A percentile compares a stretch with the other conserved stretches of the same genome.
These are phyloP conservation scores for Athrips mouffetella DNA, from an alignment of 2,888 invertebrate genomes.

Conservation along the genomic window DNA sequence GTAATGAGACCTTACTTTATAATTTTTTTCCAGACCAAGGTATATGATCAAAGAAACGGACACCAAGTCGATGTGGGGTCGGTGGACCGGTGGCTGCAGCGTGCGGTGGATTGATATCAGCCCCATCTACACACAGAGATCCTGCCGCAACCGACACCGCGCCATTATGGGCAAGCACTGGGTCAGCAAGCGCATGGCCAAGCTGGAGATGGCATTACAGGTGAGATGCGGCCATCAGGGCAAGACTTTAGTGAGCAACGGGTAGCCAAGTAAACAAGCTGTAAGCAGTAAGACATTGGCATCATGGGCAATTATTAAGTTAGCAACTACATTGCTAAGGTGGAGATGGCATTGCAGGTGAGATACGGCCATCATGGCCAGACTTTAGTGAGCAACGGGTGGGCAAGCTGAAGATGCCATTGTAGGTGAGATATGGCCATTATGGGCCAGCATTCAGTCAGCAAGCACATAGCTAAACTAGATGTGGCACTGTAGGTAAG, in stretches of 20 bases:
- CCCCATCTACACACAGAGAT: constrained; percentile 56
- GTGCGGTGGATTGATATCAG: constrained; percentile 58
- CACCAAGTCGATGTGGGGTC: constrained; percentile 48
- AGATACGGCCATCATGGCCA: not conserved
- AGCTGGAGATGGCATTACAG: constrained; percentile 42
- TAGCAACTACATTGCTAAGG: no score
- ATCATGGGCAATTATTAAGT: no score
- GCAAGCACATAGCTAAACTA: no score
- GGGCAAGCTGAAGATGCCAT: no score
- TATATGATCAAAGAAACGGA: constrained; percentile 29
- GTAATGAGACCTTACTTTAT: no score
- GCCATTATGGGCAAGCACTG: constrained; percentile 48
- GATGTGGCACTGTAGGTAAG: no score
- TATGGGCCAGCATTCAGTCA: no score
- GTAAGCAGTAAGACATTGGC: no score
- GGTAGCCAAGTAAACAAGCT: no score
- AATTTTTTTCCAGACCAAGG: constrained; percentile 30
- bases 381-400: no score
- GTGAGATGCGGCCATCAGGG: constrained; percentile 24
- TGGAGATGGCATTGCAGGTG: constrained; percentile 38
- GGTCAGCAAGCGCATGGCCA: constrained; percentile 57
- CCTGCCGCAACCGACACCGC: constrained; percentile 43
- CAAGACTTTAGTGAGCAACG: not conserved
- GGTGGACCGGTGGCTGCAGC: constrained; percentile 60
- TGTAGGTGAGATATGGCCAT: no score